Evolutionary conservation across 2,113 vertebrate genomes (phyloP), one percentile per base, ranked within the genome.

Genomic region (Notarius quadriscutis): DNA sequence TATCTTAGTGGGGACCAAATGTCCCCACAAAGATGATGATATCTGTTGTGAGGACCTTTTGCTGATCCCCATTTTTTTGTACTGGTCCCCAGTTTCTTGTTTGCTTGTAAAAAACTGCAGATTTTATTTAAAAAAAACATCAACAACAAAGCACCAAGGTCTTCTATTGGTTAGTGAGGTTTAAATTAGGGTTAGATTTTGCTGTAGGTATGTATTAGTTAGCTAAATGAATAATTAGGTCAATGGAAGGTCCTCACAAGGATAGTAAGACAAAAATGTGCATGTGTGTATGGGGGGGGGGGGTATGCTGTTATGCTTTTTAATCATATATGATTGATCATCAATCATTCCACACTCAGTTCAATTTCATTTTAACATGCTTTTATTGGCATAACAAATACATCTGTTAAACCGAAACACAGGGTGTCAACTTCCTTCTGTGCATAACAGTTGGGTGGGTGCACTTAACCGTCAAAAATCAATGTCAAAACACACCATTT

Each of bases 371-470:
- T 25, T 63, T 63, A 22, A 15, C 22, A 8, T 30, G 30, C 2
- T 18, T 71, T 71, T 71, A 10, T 71, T 41, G 15, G 27, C 2
- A 22, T 81, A 18, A 30, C 53, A 81, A 9, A 41, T 57, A 20
- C 17, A 11, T 34, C 62, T 62, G 62, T 27, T 84, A 48, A 84
- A 80, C 67, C 11, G 48, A 79, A 75, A 20, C 18, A 34, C 10
- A 65, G 80, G 84, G 27, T 41, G 75, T 69, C 9, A 79, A 71
- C 55, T 81, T 80, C 27, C 78, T 85, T 41, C 27, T 80, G 51
- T 51, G 10, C 15, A 5, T 15, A 14, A n/a, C 20, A 30, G 77
- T 15, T 83, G 81, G 81, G 34, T 65, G 81, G 58, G n/a, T 63
- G 30, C 58, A 10, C 34, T 17, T 51, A 83, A 83, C 81, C n/a